Base-by-base conservation (phyloP, 2,888 invertebrate genomes). In the Encarsia formosa region DNA sequence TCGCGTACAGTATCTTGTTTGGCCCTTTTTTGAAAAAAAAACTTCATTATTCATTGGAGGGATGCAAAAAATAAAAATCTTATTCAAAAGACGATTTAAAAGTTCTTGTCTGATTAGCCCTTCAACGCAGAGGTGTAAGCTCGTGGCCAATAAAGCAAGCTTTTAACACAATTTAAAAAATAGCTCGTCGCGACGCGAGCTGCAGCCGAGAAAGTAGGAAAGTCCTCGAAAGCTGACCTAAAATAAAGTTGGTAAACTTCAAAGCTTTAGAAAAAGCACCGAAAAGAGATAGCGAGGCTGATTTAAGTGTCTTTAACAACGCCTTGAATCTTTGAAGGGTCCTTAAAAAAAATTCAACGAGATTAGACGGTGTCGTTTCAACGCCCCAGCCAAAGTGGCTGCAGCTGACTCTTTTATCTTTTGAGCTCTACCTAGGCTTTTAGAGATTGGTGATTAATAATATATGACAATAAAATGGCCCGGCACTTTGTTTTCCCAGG, bases 261-360 rank as follows among this genome's bases (percentile, higher is more conserved):
- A 43, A 32, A 43, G 42, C 42, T 13, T 38, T 19, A 18, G 18
- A 13, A 15, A n/a, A 24, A 40, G 40, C 40, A 9, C 29, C 29
- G 29, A 29, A 8, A 29, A 5, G 13, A 34, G 34, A 15, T 15
- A 34, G 34, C 34, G 22, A 29, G 44, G 38, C 50, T 46, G 54
- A 50, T 50, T 54, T 43, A 43, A 54, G 54, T 43, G 40, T 51
- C 22, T 46, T 50, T 57, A 57, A 62, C 53, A 48, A 56, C 42
- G 47, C 40, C 35, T 31, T 47, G 47, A 54, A 51, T 47, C 31
- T 40, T 48, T 51, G 40, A 54, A 34, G 35, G 24, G 43, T 32
- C 34, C 54, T 47, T 46, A 35, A 54, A 54, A n/a, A 49, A 51
- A 31, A 48, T 54, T 45, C 24, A 22, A 31, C 23, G 38, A 42